Evolutionary conservation across 2,113 vertebrate species (phyloP).

Genomic region (Pelodiscus sinensis): DNA sequence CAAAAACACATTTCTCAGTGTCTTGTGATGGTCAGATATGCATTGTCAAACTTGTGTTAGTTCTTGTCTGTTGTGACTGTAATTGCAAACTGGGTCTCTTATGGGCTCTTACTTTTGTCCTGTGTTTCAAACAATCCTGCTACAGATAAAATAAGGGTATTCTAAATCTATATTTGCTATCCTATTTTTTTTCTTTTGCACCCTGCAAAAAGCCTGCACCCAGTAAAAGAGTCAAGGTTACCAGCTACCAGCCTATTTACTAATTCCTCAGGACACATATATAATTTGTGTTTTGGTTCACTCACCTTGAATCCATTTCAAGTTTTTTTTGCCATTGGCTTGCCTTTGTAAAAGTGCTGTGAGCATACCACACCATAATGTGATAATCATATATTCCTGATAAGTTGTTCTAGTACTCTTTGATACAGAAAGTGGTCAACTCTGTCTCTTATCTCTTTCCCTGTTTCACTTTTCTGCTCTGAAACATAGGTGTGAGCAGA

Average conservation of each 20-base stretch:
- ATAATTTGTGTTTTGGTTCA: not conserved
- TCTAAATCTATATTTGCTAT: not conserved
- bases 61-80: not conserved
- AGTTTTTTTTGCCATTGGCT: not conserved
- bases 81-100: not conserved
- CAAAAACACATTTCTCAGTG: not conserved
- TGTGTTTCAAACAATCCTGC: not conserved
- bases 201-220: not conserved
- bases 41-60: not conserved
- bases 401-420: not conserved
- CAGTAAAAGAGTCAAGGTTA: not conserved
- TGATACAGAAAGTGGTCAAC: constrained; percentile 6
- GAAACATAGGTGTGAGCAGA: constrained; percentile 4
- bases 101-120: not conserved
- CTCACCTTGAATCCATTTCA: not conserved
- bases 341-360: not conserved
- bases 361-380: not conserved
- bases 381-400: constrained; percentile 13
- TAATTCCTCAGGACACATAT: not conserved
- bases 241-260: not conserved
- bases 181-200: not conserved
- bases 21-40: not conserved
- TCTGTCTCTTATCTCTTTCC: not conserved
- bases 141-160: not conserved
- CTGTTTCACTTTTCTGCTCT: not conserved